Percentiles rank a stretch among this genome's conserved stretches.
phyloP scores from a whole-genome alignment of 2,113 vertebrate genomes.

The Solea senegalensis region DNA sequence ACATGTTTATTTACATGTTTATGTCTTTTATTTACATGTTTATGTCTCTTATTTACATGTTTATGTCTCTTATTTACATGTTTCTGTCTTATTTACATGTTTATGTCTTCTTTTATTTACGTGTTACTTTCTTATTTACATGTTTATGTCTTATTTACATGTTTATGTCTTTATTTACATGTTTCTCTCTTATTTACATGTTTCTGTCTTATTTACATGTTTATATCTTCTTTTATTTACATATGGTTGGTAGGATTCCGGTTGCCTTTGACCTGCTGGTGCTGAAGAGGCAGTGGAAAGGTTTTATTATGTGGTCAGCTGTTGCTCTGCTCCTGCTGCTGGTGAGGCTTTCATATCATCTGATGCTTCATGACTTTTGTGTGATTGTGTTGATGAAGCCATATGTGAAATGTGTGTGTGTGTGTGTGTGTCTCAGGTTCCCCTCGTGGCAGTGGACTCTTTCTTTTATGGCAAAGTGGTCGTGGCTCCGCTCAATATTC shows the following conservation, averaged over 20 bases:
- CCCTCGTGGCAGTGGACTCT: constrained; percentile 91
- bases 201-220: too few species aligned
- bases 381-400: background rate
- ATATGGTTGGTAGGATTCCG: constrained; percentile 81
- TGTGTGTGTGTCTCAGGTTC: constrained; percentile 80
- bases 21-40: too few species aligned
- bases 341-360: constrained; percentile 74
- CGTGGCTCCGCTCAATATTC: constrained; percentile 93
- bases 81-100: too few species aligned
- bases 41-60: too few species aligned
- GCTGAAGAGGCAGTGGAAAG: constrained; percentile 89
- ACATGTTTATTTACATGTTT: too few species aligned
- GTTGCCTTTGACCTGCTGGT: constrained; percentile 94
- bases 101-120: too few species aligned
- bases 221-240: too few species aligned
- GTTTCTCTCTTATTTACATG: too few species aligned
- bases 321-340: constrained; percentile 88
- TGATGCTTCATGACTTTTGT: background rate
- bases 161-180: too few species aligned
- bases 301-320: constrained; percentile 88
- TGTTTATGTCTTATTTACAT: too few species aligned
- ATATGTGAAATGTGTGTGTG: background rate
- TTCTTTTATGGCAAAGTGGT: constrained; percentile 96
- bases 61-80: too few species aligned
- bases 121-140: too few species aligned